Evolutionary conservation across 2,888 invertebrate genomes (phyloP).

Genomic region (Drosophila lacicola): DNA sequence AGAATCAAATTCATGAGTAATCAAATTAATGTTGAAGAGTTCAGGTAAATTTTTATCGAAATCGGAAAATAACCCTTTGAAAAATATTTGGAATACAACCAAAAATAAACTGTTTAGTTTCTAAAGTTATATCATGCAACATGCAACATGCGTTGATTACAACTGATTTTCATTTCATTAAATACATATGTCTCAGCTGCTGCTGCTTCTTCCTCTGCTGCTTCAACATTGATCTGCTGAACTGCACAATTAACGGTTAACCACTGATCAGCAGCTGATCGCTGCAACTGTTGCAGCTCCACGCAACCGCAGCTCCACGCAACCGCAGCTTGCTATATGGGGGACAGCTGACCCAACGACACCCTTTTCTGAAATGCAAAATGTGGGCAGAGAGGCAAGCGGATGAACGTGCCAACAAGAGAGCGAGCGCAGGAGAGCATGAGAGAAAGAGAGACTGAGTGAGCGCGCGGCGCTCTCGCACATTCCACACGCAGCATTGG

Average conservation of each 20-base stretch:
- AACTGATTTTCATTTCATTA: conserved; percentile 6
- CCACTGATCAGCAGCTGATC: conserved; percentile 35
- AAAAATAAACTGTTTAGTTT: no score
- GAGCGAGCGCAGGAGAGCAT: background rate
- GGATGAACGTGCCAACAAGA: conserved; percentile 17
- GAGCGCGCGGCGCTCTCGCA: conserved; percentile 18
- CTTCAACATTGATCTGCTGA: conserved; percentile 42
- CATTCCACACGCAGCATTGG: conserved; percentile 57
- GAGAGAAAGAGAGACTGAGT: conserved; percentile 1
- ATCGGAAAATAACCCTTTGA: no score
- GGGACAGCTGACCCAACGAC: conserved; percentile 49
- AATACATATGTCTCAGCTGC: no score
- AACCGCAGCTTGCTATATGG: conserved; percentile 3
- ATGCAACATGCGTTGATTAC: background rate
- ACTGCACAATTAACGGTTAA: conserved; percentile 45
- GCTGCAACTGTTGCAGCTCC: conserved; percentile 21
- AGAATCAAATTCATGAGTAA: no score
- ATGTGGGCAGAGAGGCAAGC: conserved; percentile 13
- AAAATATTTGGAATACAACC: no score
- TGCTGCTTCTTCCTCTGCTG: conserved; percentile 2
- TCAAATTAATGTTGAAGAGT: no score
- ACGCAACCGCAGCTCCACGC: conserved; percentile 1
- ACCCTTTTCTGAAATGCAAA: conserved; percentile 48
- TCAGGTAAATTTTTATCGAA: no score
- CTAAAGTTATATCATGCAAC: background rate